phyloP scores from a whole-genome alignment of 2,888 invertebrate genomes.

The Dasypolia templi region DNA sequence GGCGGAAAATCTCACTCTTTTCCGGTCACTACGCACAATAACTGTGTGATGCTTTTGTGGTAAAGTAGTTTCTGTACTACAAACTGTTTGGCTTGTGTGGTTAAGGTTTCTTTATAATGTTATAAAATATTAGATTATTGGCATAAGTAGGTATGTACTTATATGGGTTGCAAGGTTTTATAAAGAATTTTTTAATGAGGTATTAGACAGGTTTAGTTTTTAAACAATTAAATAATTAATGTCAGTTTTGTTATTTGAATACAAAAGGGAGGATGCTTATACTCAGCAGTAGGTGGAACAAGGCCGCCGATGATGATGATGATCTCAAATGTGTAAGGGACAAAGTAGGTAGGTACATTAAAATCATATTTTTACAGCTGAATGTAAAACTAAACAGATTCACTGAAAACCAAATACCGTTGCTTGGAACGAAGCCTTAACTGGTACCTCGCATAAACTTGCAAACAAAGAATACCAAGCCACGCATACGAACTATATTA shows the following conservation, averaged over 20 bases:
- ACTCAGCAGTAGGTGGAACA: no score
- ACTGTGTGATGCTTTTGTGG: constrained; percentile 16
- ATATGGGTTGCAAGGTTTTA: no score
- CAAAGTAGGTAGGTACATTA: no score
- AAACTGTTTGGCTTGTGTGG: constrained; percentile 1
- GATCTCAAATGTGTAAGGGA: no score
- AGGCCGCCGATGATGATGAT: no score
- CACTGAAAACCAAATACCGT: background rate
- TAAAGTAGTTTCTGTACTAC: constrained; percentile 22
- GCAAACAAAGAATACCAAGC: constrained; percentile 17
- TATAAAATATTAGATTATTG: background rate
- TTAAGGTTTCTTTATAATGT: constrained; percentile 3
- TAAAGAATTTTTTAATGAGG: no score
- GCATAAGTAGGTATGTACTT: background rate
- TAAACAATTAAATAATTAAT: no score
- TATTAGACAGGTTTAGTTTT: no score
- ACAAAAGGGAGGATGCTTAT: no score
- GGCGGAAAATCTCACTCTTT: constrained; percentile 49
- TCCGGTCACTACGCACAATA: constrained; percentile 58
- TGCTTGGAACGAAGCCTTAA: constrained; percentile 3
- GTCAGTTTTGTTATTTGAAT: no score
- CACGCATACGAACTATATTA: constrained; percentile 30
- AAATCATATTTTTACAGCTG: no score
- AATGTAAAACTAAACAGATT: background rate
- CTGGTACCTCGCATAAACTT: constrained; percentile 23